phyloP scores from a whole-genome alignment of 2,888 invertebrate species.

The Imbricaverruca yamaguchii region DNA sequence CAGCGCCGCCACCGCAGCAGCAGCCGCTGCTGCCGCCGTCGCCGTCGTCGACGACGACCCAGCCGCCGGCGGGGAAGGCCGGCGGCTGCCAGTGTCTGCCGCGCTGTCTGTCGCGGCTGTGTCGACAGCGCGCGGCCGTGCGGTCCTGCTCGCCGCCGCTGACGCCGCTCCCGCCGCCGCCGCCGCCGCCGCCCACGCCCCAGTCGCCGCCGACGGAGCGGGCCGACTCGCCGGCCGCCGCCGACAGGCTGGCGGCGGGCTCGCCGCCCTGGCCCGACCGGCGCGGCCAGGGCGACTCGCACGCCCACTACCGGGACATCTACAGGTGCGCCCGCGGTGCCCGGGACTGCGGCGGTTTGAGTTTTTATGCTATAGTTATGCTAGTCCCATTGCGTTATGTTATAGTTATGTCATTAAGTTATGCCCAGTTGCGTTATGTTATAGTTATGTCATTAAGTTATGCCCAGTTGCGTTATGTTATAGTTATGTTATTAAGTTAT shows the following conservation, averaged over 20 bases:
- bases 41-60: not conserved
- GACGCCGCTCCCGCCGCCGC: not conserved
- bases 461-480: too few species aligned
- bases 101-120: slow-evolving; percentile 8
- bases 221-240: slow-evolving; percentile 25
- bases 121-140: not conserved
- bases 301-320: not conserved
- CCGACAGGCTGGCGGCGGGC: slow-evolving; percentile 26
- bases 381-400: too few species aligned
- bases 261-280: not conserved
- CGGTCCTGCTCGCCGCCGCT: slow-evolving; percentile 14
- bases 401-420: too few species aligned
- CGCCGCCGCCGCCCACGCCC: not conserved
- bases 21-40: too few species aligned
- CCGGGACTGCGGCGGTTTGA: too few species aligned
- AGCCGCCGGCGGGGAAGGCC: not conserved
- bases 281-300: not conserved
- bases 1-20: too few species aligned
- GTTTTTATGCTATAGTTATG: too few species aligned
- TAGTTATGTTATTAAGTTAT: too few species aligned
- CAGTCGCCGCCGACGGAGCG: not conserved
- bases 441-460: too few species aligned
- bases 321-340: not conserved
- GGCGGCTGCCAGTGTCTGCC: not conserved
- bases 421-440: too few species aligned